Percentiles rank a stretch among this genome's conserved stretches.
phyloP scores from a whole-genome alignment of 2,797 vertebrate genomes.

The Labroides dimidiatus region DNA sequence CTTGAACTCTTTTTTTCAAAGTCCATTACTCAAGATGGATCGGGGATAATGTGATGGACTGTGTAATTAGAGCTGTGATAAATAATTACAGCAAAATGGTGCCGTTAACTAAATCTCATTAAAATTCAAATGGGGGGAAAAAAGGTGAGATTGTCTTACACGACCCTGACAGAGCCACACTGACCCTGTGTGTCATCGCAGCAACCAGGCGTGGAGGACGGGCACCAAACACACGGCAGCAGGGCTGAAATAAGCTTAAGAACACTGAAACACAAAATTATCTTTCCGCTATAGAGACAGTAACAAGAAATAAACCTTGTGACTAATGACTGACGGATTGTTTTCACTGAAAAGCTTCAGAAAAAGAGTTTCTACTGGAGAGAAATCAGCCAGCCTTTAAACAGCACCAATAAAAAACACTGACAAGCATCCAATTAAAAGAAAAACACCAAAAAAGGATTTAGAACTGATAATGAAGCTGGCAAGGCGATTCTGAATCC shows the following conservation, averaged over 20 bases:
- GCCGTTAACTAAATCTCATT: conserved; percentile 75
- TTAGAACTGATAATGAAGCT: conserved; percentile 3
- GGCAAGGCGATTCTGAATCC: conserved; percentile 5
- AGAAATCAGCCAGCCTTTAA: conserved; percentile 3
- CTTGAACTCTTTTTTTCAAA: conserved; percentile 55
- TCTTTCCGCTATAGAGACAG: neutral
- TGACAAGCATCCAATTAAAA: conserved; percentile 7
- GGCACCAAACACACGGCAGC: conserved; percentile 6
- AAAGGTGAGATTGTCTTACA: conserved; percentile 55
- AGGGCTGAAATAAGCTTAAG: too few species aligned
- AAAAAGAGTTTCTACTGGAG: neutral
- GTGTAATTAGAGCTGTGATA: conserved; percentile 78
- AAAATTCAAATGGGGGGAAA: conserved; percentile 56
- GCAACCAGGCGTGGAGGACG: conserved; percentile 30
- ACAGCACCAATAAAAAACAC: conserved; percentile 2
- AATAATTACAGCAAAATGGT: conserved; percentile 77
- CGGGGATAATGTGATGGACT: conserved; percentile 73
- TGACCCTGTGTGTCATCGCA: conserved; percentile 37
- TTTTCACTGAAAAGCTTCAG: conserved; percentile 11
- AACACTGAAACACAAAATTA: neutral
- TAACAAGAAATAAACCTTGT: conserved; percentile 7
- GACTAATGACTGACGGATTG: neutral
- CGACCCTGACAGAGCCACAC: conserved; percentile 27
- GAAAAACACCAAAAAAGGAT: neutral
- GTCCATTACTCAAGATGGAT: conserved; percentile 69